phyloP scores from a whole-genome alignment of 2,888 invertebrate species.

The Aleiodes leptofemur region DNA sequence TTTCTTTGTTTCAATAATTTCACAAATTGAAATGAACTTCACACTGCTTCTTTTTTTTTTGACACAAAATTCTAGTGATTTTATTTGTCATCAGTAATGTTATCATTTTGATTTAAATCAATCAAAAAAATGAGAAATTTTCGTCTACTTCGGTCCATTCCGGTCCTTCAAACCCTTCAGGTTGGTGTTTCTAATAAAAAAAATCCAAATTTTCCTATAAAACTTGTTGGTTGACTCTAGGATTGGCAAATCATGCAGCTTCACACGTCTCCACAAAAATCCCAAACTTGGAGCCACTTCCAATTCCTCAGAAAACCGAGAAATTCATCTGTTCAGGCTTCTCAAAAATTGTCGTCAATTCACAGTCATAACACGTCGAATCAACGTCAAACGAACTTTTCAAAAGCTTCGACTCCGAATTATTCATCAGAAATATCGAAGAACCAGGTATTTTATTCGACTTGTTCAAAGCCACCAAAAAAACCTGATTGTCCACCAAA shows the following conservation, averaged over 20 bases:
- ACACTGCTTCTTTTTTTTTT: slow-evolving; percentile 11
- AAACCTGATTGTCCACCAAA: slow-evolving; percentile 15
- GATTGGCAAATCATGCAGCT: background rate
- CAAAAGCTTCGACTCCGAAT: background rate
- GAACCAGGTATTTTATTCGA: slow-evolving; percentile 21
- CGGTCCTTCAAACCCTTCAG: background rate
- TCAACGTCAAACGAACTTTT: background rate
- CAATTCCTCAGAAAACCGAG: background rate
- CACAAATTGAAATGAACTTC: slow-evolving; percentile 28
- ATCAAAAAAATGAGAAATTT: background rate
- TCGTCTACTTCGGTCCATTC: background rate
- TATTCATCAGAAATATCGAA: background rate
- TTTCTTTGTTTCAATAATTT: slow-evolving; percentile 27
- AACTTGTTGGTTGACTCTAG: background rate
- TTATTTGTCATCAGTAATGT: background rate
- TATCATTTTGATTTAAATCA: background rate
- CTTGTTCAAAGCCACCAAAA: slow-evolving; percentile 15
- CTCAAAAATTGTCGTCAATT: background rate
- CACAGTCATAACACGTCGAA: no score
- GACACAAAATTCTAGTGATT: slow-evolving; percentile 11
- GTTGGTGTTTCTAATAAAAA: background rate
- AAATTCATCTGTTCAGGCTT: background rate
- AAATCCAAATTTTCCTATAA: no score
- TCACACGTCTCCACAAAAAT: background rate
- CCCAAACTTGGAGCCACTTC: slow-evolving; percentile 12